Base-by-base conservation (phyloP, 2,797 vertebrate genomes). In the Pipistrellus pygmaeus region DNA sequence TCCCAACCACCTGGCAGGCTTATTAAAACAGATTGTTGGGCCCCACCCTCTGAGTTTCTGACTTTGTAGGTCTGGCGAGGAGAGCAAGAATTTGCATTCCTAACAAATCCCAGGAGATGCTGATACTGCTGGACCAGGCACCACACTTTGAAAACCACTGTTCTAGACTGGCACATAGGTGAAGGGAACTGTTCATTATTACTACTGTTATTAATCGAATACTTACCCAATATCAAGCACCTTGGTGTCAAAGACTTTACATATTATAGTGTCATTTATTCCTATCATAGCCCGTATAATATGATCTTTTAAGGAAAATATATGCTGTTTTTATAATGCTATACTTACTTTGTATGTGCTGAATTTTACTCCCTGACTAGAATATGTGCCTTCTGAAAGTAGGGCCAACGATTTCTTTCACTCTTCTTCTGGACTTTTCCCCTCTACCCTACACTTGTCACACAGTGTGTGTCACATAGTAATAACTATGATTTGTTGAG, bases 181-280 rank as follows among this genome's bases (percentile, higher is more conserved):
- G 30, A 90, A 90, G 9, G 62, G 20, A 76, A 95, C 27, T 27
- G 25, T 66, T 32, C 35, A 46, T 68, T 80, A 57, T 72, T 51
- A 69, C 53, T 32, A 46, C 38, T 46, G 27, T 27, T 27, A 25
- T n/a, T 60, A 88, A 85, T 20, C 20, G 2, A 72, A 38, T 76
- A 7, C 8, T 73, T 48, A 41, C 73, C 88, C 20, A 32, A 32
- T 53, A 13, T 71, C 25, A 92, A 72, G 55, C 25, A 38, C 12
- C 66, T 91, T 62, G 21, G 25, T 68, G 35, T 72, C 72, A 83
- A 93, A 46, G 41, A 71, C 62, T 85, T 77, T 51, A 62, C 18
- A 55, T 57, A 41, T n/a, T 72, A 57, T 41, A 62, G 30, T 60
- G 76, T 91, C 44, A 64, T 80, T 95, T 89, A 88, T 84, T 90